Percentiles rank a stretch among this genome's conserved stretches.
phyloP scores from a whole-genome alignment of 2,113 vertebrate genomes.

The Lethenteron reissneri region DNA sequence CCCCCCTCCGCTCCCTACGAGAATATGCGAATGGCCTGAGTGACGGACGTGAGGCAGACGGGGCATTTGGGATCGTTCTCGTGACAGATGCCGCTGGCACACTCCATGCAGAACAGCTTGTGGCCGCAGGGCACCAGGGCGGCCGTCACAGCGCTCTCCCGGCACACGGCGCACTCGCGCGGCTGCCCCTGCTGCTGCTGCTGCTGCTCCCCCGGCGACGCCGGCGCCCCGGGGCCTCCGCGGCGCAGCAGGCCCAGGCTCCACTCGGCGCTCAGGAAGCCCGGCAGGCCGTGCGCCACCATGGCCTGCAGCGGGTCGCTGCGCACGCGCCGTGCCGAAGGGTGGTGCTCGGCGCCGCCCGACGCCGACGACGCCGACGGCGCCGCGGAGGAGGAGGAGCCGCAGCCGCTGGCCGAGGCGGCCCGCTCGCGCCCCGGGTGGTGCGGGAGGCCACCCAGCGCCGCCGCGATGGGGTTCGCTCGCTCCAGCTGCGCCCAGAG shows the following conservation, averaged over 20 bases:
- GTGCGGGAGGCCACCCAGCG: conserved; percentile 19
- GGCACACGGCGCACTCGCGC: conserved; percentile 68
- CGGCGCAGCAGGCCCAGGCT: conserved; percentile 39
- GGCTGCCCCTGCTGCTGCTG: conserved; percentile 31
- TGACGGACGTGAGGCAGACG: conserved; percentile 62
- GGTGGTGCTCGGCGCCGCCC: conserved; percentile 44
- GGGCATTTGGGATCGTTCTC: conserved; percentile 55
- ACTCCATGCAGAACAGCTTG: conserved; percentile 98
- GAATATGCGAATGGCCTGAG: conserved; percentile 95
- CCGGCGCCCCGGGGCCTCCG: conserved; percentile 16
- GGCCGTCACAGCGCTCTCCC: conserved; percentile 72
- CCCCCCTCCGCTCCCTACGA: conserved; percentile 26
- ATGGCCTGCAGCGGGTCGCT: conserved; percentile 42
- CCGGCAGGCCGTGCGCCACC: conserved; percentile 19
- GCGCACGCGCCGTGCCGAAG: conserved; percentile 43
- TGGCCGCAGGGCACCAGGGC: conserved; percentile 81
- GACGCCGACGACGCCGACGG: not conserved
- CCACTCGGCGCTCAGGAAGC: conserved; percentile 29
- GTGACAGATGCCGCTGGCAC: conserved; percentile 72
- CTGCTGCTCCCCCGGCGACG: conserved; percentile 6
- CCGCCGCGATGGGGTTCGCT: conserved; percentile 24
- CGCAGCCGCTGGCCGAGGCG: conserved; percentile 25
- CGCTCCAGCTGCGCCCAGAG: conserved; percentile 68
- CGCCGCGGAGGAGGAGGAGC: conserved; percentile 21
- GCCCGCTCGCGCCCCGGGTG: too few relatives aligned